A percentile compares a stretch with the other conserved stretches of the same genome.
Evolutionary conservation across 2,888 invertebrate genomes (phyloP).

Genomic region (Hirtodrosophila trivittata): DNA sequence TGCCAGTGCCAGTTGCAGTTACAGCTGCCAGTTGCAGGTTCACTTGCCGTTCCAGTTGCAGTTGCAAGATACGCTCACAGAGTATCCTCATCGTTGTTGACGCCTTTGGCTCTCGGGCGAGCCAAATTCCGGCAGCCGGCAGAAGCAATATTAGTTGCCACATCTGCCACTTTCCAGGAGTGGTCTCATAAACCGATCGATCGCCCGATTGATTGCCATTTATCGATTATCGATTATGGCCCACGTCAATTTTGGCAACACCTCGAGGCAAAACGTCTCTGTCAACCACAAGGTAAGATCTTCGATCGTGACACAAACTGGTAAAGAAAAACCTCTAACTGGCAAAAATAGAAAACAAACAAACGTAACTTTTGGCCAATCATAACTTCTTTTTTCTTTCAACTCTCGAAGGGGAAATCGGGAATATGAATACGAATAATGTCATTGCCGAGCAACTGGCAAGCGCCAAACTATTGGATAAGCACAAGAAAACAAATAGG

Average conservation of each 20-base stretch:
- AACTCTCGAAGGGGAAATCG: background rate
- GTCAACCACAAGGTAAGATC: slow-evolving; percentile 22
- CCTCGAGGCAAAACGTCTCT: slow-evolving; percentile 13
- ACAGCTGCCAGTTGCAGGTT: slow-evolving; percentile 12
- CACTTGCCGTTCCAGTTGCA: slow-evolving; percentile 12
- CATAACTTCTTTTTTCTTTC: slow-evolving; percentile 24
- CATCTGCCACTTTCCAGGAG: slow-evolving; percentile 31
- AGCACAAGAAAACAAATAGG: slow-evolving; percentile 32
- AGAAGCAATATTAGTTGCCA: background rate
- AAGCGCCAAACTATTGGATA: slow-evolving; percentile 57
- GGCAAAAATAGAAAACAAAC: slow-evolving; percentile 18
- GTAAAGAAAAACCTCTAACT: slow-evolving; percentile 29
- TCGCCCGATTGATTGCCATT: slow-evolving; percentile 45
- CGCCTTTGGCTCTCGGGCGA: slow-evolving; percentile 39
- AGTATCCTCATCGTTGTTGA: slow-evolving; percentile 47
- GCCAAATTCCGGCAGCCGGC: slow-evolving; percentile 49
- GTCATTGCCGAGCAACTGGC: slow-evolving; percentile 55
- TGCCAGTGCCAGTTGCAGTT: slow-evolving; percentile 31
- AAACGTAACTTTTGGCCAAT: slow-evolving; percentile 39
- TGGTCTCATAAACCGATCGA: slow-evolving; percentile 30
- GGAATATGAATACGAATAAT: slow-evolving; percentile 42
- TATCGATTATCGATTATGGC: slow-evolving; percentile 56
- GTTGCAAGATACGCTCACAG: slow-evolving; percentile 28
- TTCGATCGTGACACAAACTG: slow-evolving; percentile 47
- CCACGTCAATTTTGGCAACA: slow-evolving; percentile 51